These are phyloP conservation scores for Plecturocebus donacophilus DNA, from an alignment of 2,113 vertebrate species.

Conservation along the genomic window DNA sequence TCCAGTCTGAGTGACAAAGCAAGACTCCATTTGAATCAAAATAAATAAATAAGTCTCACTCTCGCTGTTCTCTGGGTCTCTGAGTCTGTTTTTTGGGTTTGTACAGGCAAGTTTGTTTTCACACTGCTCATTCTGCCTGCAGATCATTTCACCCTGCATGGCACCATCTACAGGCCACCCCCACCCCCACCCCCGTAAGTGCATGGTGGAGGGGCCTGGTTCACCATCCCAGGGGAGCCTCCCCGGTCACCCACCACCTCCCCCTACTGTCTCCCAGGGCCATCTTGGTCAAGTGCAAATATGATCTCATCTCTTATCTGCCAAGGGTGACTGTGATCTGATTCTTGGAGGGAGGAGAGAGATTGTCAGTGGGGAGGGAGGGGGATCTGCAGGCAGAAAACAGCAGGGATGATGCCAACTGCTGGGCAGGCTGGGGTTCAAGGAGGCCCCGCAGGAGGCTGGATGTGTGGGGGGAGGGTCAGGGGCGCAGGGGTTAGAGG, in stretches of 20 bases:
- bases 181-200: background rate
- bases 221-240: background rate
- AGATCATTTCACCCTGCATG: background rate
- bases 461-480: background rate
- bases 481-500: too few relatives aligned
- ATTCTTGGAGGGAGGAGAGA: background rate
- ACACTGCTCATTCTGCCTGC: too few relatives aligned
- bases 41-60: too few relatives aligned
- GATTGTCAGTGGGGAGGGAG: background rate
- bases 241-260: background rate
- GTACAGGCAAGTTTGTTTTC: too few relatives aligned
- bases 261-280: background rate
- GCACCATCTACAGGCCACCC: background rate
- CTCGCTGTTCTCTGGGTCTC: too few relatives aligned
- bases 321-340: too few relatives aligned
- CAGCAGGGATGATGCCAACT: too few relatives aligned
- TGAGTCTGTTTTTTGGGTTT: too few relatives aligned
- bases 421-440: too few relatives aligned
- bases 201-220: background rate
- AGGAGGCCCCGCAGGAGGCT: background rate
- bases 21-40: too few relatives aligned
- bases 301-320: background rate
- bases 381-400: background rate
- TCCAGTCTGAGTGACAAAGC: too few relatives aligned
- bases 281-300: background rate